These are phyloP conservation scores for Gambusia affinis DNA, from an alignment of 2,113 vertebrate species.

Conservation along the genomic window DNA sequence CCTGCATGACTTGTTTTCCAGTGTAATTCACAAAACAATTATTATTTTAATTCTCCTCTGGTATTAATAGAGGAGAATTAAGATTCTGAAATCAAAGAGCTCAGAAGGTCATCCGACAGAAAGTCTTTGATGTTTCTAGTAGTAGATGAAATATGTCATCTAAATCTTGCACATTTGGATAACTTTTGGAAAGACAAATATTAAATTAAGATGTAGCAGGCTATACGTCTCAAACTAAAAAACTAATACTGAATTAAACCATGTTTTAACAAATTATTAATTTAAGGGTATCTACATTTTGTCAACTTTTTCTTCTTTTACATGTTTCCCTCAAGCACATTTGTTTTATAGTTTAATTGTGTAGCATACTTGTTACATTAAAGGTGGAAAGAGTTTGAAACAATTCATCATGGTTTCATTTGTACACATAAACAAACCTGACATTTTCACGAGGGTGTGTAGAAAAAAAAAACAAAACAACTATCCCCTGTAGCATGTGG, in stretches of 20 bases:
- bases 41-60: no score
- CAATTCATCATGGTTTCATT: neutral
- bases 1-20: neutral
- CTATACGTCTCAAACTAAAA: neutral
- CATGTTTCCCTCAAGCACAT: neutral
- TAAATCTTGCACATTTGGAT: no score
- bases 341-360: neutral
- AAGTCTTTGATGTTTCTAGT: neutral
- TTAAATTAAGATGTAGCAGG: neutral
- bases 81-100: neutral
- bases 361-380: neutral
- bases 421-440: neutral
- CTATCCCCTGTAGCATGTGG: neutral
- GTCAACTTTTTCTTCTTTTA: neutral
- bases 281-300: neutral
- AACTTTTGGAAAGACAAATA: neutral
- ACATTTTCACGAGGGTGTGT: neutral
- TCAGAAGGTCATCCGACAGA: neutral
- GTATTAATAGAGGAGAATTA: neutral
- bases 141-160: no score
- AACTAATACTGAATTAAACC: neutral
- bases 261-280: neutral
- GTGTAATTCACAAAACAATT: no score
- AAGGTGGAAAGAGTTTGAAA: neutral
- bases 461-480: no score